Evolutionary conservation across 2,797 vertebrate genomes (phyloP).

Genomic region (Semotilus atromaculatus): DNA sequence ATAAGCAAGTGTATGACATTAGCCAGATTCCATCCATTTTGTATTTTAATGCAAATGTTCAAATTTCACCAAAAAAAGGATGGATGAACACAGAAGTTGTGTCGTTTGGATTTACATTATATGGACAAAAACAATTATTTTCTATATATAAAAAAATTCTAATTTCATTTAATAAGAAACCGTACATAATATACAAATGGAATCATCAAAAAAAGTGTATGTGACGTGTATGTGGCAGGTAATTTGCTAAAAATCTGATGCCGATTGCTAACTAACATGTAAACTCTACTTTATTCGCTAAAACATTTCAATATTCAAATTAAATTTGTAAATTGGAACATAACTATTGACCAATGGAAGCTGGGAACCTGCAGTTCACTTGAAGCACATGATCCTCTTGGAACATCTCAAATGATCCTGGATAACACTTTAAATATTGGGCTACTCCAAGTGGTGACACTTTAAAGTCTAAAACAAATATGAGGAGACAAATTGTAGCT

Average conservation of each 20-base stretch:
- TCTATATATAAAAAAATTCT: neutral
- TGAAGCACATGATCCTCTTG: neutral
- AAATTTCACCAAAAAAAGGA: neutral
- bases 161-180: neutral
- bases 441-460: slow-evolving; percentile 52
- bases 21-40: neutral
- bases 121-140: neutral
- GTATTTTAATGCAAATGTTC: neutral
- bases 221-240: neutral
- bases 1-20: neutral
- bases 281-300: neutral
- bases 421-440: slow-evolving; percentile 35
- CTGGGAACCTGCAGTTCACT: neutral
- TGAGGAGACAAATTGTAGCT: slow-evolving; percentile 45
- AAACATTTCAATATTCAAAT: neutral
- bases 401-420: neutral
- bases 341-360: neutral
- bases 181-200: neutral
- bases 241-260: neutral
- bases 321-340: neutral
- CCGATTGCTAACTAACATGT: neutral
- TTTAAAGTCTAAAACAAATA: slow-evolving; percentile 59
- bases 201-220: neutral
- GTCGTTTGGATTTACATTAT: neutral
- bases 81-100: neutral